phyloP scores from a whole-genome alignment of 2,888 invertebrate genomes.

The Amblyjoppa fuscipennis region DNA sequence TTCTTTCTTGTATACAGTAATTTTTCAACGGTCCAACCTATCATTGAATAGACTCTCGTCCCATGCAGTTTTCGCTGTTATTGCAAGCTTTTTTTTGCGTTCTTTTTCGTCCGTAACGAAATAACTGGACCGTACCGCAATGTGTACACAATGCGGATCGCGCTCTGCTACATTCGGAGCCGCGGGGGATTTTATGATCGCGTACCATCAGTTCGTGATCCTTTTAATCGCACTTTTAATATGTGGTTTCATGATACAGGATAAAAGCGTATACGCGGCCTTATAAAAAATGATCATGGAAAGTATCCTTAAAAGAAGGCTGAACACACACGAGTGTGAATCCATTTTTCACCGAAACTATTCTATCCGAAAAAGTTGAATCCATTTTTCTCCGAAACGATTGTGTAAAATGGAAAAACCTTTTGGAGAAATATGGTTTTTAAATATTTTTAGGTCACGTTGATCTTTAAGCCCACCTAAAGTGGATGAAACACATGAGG shows the following conservation, averaged over 20 bases:
- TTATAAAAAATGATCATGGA: not conserved
- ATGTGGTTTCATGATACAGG: not conserved
- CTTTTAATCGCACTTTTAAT: not conserved
- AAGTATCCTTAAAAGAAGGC: not conserved
- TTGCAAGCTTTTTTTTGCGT: not conserved
- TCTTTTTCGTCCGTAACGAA: not conserved
- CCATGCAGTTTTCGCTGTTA: not conserved
- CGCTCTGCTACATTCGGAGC: not conserved
- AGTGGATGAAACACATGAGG: too few species aligned
- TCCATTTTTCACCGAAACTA: too few species aligned
- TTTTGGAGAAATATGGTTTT: too few species aligned
- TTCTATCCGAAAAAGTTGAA: too few species aligned
- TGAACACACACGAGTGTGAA: too few species aligned
- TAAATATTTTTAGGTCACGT: too few species aligned
- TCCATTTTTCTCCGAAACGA: too few species aligned
- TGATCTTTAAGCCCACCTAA: too few species aligned
- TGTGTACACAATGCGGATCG: not conserved
- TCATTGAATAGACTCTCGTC: not conserved
- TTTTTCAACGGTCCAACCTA: not conserved
- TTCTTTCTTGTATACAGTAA: not conserved
- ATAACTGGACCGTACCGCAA: not conserved
- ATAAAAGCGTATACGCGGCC: not conserved
- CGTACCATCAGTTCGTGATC: not conserved
- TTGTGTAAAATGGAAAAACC: too few species aligned
- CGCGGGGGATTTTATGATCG: not conserved